Evolutionary conservation across 2,888 invertebrate genomes (phyloP), one percentile per base, ranked within the genome.

Genomic region (Icerya purchasi): DNA sequence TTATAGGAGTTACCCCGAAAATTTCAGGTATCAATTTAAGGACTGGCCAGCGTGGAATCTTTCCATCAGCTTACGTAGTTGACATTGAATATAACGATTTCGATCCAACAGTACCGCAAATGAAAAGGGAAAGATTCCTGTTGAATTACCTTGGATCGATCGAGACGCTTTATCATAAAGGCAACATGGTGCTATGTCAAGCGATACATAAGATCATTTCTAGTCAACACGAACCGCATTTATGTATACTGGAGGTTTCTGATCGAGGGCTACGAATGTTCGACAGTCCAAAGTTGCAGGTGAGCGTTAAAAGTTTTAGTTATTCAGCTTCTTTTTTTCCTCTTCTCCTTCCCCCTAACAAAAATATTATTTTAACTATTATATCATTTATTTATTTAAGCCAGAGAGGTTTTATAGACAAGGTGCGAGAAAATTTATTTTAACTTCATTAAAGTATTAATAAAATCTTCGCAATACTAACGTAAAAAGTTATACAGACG

Each of bases 31-130:
- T 96, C 0, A 97, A 98, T 74, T 76, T 98, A 65, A 78, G 94
- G 67, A 91, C 93, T 1, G 92, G 91, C 18, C 80, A 89, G 65
- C 84, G 84, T 72, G 97, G 97, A 24, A 91, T 96, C 64, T 97
- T 98, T 69, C 97, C 97, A 2, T 88, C 92, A 62, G 94, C 94
- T 18, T 94, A 96, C 69, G 94, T 92, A 24, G 94, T 93, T 22
- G 96, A 98, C 70, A 83, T 94, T 74, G 93, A 94, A 68, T 91
- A 94, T 72, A 88, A 87, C 68, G 96, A 97, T 68, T 94, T 94
- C 70, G 92, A 94, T 72, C 86, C 90, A 2, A 78, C 83, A 53
- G 82, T 84, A 66, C 83, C 86, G 64, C 84, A 86, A 72, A 84
- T 86, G 20, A 83, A 87, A 71, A 78, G 88, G 66, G 92, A 92